A percentile compares a stretch with the other conserved stretches of the same genome.
Evolutionary conservation across 2,888 invertebrate species (phyloP).

Genomic region (Phyto melanocephala): DNA sequence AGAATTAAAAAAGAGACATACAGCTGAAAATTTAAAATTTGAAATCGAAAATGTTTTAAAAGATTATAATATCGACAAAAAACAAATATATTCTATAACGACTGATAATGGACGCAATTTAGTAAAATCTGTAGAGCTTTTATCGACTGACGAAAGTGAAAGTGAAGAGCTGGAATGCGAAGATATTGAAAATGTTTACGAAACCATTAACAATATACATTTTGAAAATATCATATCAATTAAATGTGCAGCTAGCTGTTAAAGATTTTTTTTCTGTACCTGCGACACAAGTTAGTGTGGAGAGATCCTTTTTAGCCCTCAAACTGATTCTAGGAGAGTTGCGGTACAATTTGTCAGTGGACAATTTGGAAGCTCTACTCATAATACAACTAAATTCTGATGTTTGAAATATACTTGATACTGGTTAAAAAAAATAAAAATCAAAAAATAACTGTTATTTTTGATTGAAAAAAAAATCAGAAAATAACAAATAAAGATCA

Average conservation of each 20-base stretch:
- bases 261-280: slow-evolving; percentile 24
- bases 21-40: neutral
- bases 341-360: too few species aligned
- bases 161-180: neutral
- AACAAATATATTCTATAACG: neutral
- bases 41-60: neutral
- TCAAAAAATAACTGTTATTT: too few species aligned
- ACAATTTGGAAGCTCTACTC: neutral
- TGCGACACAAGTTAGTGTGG: too few species aligned
- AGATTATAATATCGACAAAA: neutral
- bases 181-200: neutral
- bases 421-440: too few species aligned
- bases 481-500: too few species aligned
- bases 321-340: too few species aligned
- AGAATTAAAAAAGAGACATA: neutral
- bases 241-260: neutral
- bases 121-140: neutral
- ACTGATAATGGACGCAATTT: neutral
- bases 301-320: too few species aligned
- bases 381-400: too few species aligned
- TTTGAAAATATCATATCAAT: too few species aligned
- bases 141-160: neutral
- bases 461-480: too few species aligned
- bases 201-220: neutral
- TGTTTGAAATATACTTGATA: too few species aligned